Base-by-base conservation (phyloP, 2,797 vertebrate genomes). In the Sciaenops ocellatus region DNA sequence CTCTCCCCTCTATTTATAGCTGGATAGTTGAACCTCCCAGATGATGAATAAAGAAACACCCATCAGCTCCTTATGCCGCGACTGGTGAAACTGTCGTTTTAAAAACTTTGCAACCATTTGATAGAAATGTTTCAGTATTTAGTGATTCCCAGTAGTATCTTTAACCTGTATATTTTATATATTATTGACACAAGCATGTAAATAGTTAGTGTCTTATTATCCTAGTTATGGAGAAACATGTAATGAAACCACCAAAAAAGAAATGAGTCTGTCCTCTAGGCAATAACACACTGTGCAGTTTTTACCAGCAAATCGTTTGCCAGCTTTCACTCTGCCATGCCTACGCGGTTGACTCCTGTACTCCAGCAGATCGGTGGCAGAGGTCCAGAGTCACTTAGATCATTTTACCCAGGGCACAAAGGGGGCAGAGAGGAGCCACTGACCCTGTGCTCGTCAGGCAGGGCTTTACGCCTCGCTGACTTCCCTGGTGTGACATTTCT, bases 321-420 rank as follows among this genome's bases (percentile, higher is more conserved):
- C 83, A 87, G 84, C 80, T 77, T 83, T 89, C 63, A 71, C 79
- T 90, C 86, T 77, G 80, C 85, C 74, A 64, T 90, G 83, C 88
- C 89, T 91, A 92, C 81, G 84, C 87, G 66, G 83, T 92, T 91
- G 91, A 93, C 87, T 93, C 93, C 91, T 91, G 85, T 80, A 84
- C 84, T 89, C 85, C 85, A 92, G 88, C 94, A 42, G 90, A 93
- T 94, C 92, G 7, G 75, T 96, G 96, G 94, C 94, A 93, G 80
- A 48, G 93, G 90, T 95, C 94, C 94, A 96, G 94, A 95, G 95
- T 93, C 94, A 95, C 96, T 97, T 96, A 96, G 95, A 96, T 97
- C 95, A 94, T 96, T 96, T 96, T 95, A 95, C 95, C 94, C 92
- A 92, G 93, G 95, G 91, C 90, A 90, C 89, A 87, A 80, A 93